These are phyloP conservation scores for Brachionus manjavacas DNA, from an alignment of 1,140 invertebrate species.

Conservation along the genomic window DNA sequence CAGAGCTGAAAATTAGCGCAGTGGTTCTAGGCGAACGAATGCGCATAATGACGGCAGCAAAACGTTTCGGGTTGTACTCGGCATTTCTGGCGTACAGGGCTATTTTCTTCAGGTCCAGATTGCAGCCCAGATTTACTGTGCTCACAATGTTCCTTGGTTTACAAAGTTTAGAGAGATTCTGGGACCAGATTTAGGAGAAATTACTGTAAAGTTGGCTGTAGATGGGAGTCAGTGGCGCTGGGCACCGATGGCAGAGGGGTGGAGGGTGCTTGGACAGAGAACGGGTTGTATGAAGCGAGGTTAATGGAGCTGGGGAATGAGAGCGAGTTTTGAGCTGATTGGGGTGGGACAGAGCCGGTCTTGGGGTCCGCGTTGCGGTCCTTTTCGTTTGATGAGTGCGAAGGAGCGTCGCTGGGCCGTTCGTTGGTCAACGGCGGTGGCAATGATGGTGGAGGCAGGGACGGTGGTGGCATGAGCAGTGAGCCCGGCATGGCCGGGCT, in stretches of 20 bases:
- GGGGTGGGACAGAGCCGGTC: not conserved
- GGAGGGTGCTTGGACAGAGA: not conserved
- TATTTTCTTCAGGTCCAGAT: slow-evolving; percentile 69
- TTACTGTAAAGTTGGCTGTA: slow-evolving; percentile 39
- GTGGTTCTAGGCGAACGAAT: slow-evolving; percentile 97
- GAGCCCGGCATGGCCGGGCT: slow-evolving; percentile 1
- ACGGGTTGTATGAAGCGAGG: slow-evolving; percentile 5
- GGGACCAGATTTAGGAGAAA: not conserved
- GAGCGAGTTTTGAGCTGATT: not conserved
- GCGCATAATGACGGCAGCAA: slow-evolving; percentile 99
- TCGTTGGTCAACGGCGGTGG: slow-evolving; percentile 35
- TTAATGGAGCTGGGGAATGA: slow-evolving; percentile 9
- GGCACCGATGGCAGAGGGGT: not conserved
- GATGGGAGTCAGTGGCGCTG: not conserved
- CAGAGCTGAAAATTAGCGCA: slow-evolving; percentile 96
- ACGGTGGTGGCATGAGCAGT: slow-evolving; percentile 20
- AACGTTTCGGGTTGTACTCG: slow-evolving; percentile 99
- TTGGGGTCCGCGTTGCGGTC: not conserved
- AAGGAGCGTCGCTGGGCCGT: not conserved
- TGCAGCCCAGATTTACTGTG: slow-evolving; percentile 89
- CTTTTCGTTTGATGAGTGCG: not conserved
- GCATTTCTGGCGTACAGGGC: slow-evolving; percentile 97
- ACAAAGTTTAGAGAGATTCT: not conserved
- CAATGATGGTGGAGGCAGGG: slow-evolving; percentile 24
- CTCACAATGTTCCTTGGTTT: slow-evolving; percentile 69